Percentiles rank a stretch among this genome's conserved stretches.
Evolutionary conservation across 2,113 vertebrate genomes (phyloP).

Genomic region (Perca fluviatilis): DNA sequence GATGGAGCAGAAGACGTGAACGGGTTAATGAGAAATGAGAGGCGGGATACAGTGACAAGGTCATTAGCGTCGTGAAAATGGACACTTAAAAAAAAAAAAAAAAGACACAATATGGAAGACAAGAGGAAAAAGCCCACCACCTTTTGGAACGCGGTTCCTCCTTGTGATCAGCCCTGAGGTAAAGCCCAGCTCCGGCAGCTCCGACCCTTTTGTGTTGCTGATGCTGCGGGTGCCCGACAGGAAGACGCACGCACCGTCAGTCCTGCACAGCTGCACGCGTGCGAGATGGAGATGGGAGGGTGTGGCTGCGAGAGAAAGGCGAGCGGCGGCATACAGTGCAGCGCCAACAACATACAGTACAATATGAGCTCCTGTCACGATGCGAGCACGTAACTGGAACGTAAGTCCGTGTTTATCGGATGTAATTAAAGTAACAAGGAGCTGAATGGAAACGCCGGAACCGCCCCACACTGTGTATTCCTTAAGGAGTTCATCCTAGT

Average conservation of each 20-base stretch:
- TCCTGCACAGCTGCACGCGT: slow-evolving; percentile 82
- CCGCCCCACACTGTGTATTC: not conserved
- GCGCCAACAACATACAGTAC: not conserved
- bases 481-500: not conserved
- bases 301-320: slow-evolving; percentile 65
- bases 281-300: slow-evolving; percentile 70
- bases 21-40: slow-evolving; percentile 68
- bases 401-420: slow-evolving; percentile 34
- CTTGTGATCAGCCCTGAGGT: slow-evolving; percentile 36
- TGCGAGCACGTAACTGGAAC: slow-evolving; percentile 49
- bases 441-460: slow-evolving; percentile 2
- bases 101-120: slow-evolving; percentile 10
- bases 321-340: not conserved
- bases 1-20: slow-evolving; percentile 68
- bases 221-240: slow-evolving; percentile 83
- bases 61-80: slow-evolving; percentile 62
- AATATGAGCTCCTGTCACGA: slow-evolving; percentile 25
- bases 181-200: slow-evolving; percentile 42
- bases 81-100: not conserved
- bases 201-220: slow-evolving; percentile 85
- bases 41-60: slow-evolving; percentile 72
- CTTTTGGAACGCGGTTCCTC: slow-evolving; percentile 50
- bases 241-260: slow-evolving; percentile 63
- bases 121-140: slow-evolving; percentile 36
- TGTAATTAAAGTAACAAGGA: slow-evolving; percentile 11